Evolutionary conservation across 2,888 invertebrate genomes (phyloP), one percentile per base, ranked within the genome.

Genomic region (Tenthredo livida): DNA sequence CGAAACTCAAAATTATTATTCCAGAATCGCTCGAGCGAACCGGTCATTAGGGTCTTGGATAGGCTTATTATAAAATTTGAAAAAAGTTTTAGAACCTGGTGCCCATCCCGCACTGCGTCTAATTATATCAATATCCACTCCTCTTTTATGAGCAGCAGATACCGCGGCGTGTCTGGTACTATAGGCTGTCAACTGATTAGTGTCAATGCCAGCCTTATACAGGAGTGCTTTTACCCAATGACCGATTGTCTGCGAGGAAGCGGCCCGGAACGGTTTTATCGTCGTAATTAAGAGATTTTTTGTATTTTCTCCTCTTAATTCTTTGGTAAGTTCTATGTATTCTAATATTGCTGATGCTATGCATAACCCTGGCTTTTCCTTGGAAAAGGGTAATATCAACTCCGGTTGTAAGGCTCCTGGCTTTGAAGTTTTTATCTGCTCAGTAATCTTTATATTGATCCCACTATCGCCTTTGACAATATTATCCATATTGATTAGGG

Each of bases 151-250:
- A 2, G 87, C 87, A n/a, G 85, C 47, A 0, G 87, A 88, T 1
- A 85, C 86, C 10, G 87, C 70, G n/a, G 87, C 87, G 40, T 89
- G 87, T 67, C 84, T 67, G 12, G 87, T 86, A 40, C 84, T 87
- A n/a, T 87, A 87, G 0, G 87, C 87, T 9, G 85, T 83, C 21
- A 88, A 88, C 67, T 84, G 21, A 3, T 83, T 50, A 1, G 73
- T 86, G 70, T 88, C 86, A 29, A 88, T 70, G 10, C 87, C 88
- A 1, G 85, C 87, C 78, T 87, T 86, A 17, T n/a, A n/a, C 17
- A 87, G 72, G 0, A 88, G 17, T 0, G 86, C 47, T 84, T 89
- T 88, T 29, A 89, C 85, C 88, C 88, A 89, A 54, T 87, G 87
- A 15, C 87, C 85, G 3, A 88, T 85, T n/a, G 88, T 88, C 85